Percentiles rank a stretch among this genome's conserved stretches.
phyloP scores from a whole-genome alignment of 2,888 invertebrate species.

The Limenitis camilla region DNA sequence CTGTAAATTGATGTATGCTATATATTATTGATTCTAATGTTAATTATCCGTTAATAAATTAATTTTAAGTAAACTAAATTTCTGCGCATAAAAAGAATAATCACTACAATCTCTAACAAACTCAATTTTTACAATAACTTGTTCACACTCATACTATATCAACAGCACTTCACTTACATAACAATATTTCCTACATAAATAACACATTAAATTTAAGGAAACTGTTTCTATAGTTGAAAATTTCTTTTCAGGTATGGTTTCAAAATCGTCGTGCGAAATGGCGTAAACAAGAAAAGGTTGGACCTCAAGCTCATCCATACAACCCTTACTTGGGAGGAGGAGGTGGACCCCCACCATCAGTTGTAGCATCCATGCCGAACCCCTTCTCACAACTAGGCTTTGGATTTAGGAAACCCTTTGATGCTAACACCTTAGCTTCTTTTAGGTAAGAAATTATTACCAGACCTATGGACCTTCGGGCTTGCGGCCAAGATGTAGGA shows the following conservation, averaged over 20 bases:
- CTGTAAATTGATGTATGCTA: too few relatives aligned
- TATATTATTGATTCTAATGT: too few relatives aligned
- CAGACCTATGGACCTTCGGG: neutral
- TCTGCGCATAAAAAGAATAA: too few relatives aligned
- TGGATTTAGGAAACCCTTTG: slow-evolving; percentile 83
- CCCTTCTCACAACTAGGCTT: slow-evolving; percentile 87
- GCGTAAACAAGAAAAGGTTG: slow-evolving; percentile 95
- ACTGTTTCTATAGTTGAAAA: neutral
- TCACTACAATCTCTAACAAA: too few relatives aligned
- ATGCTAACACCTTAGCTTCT: slow-evolving; percentile 78
- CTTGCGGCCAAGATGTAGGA: neutral
- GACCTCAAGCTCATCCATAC: slow-evolving; percentile 92
- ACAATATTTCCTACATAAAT: too few relatives aligned
- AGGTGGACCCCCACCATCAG: slow-evolving; percentile 80
- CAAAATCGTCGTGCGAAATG: slow-evolving; percentile 94
- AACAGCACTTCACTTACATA: too few relatives aligned
- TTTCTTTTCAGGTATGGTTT: slow-evolving; percentile 88
- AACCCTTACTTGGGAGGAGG: slow-evolving; percentile 84
- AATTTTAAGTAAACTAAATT: too few relatives aligned
- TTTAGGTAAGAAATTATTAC: slow-evolving; percentile 73
- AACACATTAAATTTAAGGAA: neutral
- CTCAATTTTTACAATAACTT: too few relatives aligned
- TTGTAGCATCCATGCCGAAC: slow-evolving; percentile 85
- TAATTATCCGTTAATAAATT: neutral
- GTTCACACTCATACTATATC: too few relatives aligned